phyloP scores from a whole-genome alignment of 2,113 vertebrate species.

The Nerophis ophidion region DNA sequence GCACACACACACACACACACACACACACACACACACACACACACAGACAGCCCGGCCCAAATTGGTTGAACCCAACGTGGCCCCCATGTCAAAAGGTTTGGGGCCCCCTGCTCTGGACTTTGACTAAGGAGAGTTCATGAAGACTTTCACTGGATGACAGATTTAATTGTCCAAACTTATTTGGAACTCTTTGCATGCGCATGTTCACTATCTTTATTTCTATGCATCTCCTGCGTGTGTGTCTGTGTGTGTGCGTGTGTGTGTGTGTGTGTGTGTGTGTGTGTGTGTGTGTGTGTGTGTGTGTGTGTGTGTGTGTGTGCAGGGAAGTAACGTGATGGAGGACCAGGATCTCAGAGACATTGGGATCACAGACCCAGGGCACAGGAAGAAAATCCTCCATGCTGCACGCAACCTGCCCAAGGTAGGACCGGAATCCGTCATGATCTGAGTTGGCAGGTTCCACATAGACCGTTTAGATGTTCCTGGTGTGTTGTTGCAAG shows the following conservation, averaged over 20 bases:
- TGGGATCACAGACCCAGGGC: slow-evolving; percentile 86
- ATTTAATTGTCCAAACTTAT: neutral
- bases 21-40: too few species aligned
- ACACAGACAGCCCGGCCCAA: too few species aligned
- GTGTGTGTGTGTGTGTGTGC: slow-evolving; percentile 45
- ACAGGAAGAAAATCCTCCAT: slow-evolving; percentile 90
- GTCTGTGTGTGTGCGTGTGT: slow-evolving; percentile 17
- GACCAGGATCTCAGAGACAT: slow-evolving; percentile 94
- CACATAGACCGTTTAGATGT: neutral
- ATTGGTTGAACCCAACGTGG: too few species aligned
- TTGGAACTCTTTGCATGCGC: neutral
- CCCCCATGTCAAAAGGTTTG: too few species aligned
- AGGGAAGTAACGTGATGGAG: slow-evolving; percentile 97
- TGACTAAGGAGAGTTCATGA: neutral
- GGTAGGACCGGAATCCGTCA: slow-evolving; percentile 59
- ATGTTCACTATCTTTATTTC: slow-evolving; percentile 10
- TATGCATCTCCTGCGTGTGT: slow-evolving; percentile 13
- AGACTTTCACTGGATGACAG: neutral
- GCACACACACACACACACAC: too few species aligned
- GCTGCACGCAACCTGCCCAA: slow-evolving; percentile 88
- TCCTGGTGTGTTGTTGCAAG: neutral
- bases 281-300: slow-evolving; percentile 23
- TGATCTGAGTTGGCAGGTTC: neutral
- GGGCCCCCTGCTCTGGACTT: too few species aligned
- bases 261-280: slow-evolving; percentile 2